Evolutionary conservation across 2,113 vertebrate species (phyloP), one percentile per base, ranked within the genome.

Genomic region (Muscicapa adusta): DNA sequence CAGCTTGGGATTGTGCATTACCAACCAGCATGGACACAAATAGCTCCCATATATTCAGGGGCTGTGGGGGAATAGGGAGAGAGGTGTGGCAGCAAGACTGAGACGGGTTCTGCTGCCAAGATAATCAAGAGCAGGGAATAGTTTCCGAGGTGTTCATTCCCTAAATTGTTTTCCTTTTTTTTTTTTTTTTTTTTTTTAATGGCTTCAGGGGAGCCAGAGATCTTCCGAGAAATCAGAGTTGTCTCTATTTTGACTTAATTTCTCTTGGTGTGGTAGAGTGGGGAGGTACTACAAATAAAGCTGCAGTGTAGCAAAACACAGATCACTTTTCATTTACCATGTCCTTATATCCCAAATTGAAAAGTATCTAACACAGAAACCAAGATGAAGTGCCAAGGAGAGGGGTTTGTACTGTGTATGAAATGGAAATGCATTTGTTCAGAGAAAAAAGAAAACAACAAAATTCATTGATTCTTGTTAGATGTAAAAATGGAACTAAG

Each of bases 131-230:
- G 38, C 51, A 84, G 75, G 70, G 79, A 93, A 90, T 93, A 80
- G 67, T 93, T 96, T 96, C 92, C 88, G 92, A 96, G 95, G 94
- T 95, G 92, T 89, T 95, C 63, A 61, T 91, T 91, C 85, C 92
- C 85, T 90, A 70, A 85, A 90, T 88, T 93, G 88, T 93, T 96
- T 94, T 86, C 28, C 3, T 14, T 42, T 61, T 51, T 66, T 60
- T 45, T 51, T 63, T 29, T n/a, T n/a, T n/a, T n/a, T n/a, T 62
- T 80, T 38, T 56, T 8, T 2, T 3, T 1, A 15, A 42, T 82
- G 26, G 48, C 75, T 93, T 92, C 67, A 80, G 42, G 10, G 0
- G 78, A 94, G 85, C 57, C 85, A 82, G 42, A 82, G 70, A 87
- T 92, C 70, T 82, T 91, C 82, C 2, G 28, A 88, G 88, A 90